These are phyloP conservation scores for Phasia obesa DNA, from an alignment of 2,888 invertebrate genomes.

Conservation along the genomic window DNA sequence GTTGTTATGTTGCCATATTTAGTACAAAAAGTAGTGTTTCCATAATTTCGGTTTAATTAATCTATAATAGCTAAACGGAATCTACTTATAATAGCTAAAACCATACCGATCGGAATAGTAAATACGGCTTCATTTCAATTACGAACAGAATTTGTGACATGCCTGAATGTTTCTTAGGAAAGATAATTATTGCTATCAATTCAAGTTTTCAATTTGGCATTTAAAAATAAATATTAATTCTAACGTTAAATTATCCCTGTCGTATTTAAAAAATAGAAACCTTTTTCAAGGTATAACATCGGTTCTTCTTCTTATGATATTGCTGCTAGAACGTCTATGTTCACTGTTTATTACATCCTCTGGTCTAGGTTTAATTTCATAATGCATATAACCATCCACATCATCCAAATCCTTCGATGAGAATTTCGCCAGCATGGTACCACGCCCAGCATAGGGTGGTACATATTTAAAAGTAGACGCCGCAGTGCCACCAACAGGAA, in stretches of 20 bases:
- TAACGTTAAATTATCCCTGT: not conserved
- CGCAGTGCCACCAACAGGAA: conserved; percentile 87
- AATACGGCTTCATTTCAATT: too few relatives aligned
- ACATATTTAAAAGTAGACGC: conserved; percentile 89
- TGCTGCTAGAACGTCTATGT: conserved; percentile 74
- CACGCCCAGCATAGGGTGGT: conserved; percentile 90
- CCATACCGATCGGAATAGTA: too few relatives aligned
- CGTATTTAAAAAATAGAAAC: not conserved
- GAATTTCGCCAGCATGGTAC: conserved; percentile 93
- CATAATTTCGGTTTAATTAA: too few relatives aligned
- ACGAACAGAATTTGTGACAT: too few relatives aligned
- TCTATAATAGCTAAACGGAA: too few relatives aligned
- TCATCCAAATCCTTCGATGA: conserved; percentile 93
- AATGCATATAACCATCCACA: conserved; percentile 93
- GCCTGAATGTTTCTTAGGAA: too few relatives aligned
- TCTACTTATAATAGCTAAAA: too few relatives aligned
- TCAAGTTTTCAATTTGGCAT: not conserved
- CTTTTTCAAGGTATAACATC: conserved; percentile 78
- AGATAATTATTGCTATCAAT: too few relatives aligned
- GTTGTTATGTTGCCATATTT: too few relatives aligned
- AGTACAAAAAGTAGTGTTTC: too few relatives aligned
- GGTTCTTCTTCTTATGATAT: conserved; percentile 78
- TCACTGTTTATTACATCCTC: conserved; percentile 79
- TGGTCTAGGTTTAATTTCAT: conserved; percentile 85
- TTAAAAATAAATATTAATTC: not conserved